A percentile compares a stretch with the other conserved stretches of the same genome.
These are phyloP conservation scores for Parascotia fuliginaria DNA, from an alignment of 2,888 invertebrate species.

Conservation along the genomic window DNA sequence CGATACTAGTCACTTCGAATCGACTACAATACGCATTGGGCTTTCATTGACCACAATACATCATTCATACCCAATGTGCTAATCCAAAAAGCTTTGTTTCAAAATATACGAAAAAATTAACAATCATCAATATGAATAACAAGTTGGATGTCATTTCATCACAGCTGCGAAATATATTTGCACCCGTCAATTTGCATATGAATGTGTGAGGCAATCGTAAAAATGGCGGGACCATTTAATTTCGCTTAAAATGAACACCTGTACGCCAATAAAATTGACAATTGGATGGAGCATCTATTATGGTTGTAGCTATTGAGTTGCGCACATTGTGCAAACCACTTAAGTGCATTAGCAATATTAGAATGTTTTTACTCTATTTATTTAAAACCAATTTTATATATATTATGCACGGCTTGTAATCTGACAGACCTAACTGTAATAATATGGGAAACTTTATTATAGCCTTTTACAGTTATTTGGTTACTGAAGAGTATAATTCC, in stretches of 20 bases:
- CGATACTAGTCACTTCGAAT: too few species aligned
- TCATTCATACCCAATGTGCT: too few species aligned
- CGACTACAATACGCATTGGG: too few species aligned
- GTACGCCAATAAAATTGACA: constrained; percentile 27
- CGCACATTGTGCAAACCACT: background rate
- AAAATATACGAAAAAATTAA: constrained; percentile 1
- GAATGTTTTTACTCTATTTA: background rate
- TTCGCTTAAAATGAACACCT: constrained; percentile 35
- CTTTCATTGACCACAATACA: too few species aligned
- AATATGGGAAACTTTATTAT: constrained; percentile 36
- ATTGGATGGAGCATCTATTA: constrained; percentile 8
- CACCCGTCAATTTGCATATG: constrained; percentile 29
- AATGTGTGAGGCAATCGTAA: constrained; percentile 21
- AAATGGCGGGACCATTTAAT: constrained; percentile 34
- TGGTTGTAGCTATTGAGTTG: background rate
- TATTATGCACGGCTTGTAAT: constrained; percentile 21
- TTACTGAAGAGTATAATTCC: background rate
- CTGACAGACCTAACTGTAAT: constrained; percentile 33
- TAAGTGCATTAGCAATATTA: background rate
- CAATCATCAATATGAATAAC: background rate
- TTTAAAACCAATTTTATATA: too few species aligned
- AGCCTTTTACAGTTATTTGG: background rate
- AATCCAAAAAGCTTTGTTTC: background rate
- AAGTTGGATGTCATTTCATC: constrained; percentile 12
- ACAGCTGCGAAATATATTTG: constrained; percentile 24